Percentiles rank a stretch among this genome's conserved stretches.
These are phyloP conservation scores for Salvelinus alpinus DNA, from an alignment of 2,113 vertebrate species.

Conservation along the genomic window DNA sequence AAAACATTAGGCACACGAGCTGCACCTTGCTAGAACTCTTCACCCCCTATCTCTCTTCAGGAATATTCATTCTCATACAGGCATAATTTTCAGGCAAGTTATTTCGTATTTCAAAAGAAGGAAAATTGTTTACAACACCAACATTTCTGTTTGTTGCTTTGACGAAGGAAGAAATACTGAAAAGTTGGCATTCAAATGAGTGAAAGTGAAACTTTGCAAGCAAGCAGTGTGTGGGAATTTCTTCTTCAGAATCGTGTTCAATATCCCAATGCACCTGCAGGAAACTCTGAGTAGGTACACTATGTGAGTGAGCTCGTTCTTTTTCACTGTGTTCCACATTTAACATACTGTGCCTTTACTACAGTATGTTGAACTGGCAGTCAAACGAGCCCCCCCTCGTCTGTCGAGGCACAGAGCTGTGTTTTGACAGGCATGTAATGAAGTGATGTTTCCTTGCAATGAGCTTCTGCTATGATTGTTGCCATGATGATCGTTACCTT, in stretches of 20 bases:
- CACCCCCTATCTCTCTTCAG: not conserved
- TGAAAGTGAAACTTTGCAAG: not conserved
- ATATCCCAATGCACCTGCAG: not conserved
- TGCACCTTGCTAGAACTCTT: constrained; percentile 19
- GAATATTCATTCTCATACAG: not conserved
- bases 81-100: not conserved
- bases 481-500: constrained; percentile 27
- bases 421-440: constrained; percentile 44
- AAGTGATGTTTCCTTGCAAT: constrained; percentile 14
- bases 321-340: not conserved
- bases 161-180: no score
- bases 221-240: no score
- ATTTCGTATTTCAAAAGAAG: not conserved
- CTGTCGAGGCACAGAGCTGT: not conserved
- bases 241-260: no score
- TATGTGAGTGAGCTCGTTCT: not conserved
- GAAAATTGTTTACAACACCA: no score
- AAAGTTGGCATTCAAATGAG: no score
- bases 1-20: constrained; percentile 33
- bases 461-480: constrained; percentile 35
- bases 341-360: not conserved
- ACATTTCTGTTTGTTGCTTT: no score
- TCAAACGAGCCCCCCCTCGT: not conserved
- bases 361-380: no score
- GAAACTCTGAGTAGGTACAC: not conserved